These are phyloP conservation scores for Desmodus rotundus DNA, from an alignment of 2,113 vertebrate genomes.

Conservation along the genomic window DNA sequence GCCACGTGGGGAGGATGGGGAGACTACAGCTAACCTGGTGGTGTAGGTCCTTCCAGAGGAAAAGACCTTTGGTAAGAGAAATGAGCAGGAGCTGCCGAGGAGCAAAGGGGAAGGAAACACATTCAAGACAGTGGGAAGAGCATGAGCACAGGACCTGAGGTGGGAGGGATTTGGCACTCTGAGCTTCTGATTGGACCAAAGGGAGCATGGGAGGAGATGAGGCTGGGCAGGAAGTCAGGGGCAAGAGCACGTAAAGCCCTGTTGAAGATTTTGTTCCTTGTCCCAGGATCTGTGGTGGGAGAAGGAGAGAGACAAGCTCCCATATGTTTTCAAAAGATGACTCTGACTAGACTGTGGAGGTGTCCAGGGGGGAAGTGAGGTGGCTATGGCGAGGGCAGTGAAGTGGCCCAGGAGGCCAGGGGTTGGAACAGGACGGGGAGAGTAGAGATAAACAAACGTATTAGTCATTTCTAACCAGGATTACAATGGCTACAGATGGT, in stretches of 20 bases:
- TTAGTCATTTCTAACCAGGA: not conserved
- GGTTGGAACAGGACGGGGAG: not conserved
- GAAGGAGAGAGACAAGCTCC: not conserved
- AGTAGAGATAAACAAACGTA: not conserved
- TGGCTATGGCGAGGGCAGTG: not conserved
- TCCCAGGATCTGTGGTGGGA: not conserved
- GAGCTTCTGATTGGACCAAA: not conserved
- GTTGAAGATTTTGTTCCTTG: not conserved
- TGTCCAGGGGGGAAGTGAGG: not conserved
- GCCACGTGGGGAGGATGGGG: not conserved
- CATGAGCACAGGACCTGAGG: not conserved
- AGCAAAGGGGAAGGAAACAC: not conserved
- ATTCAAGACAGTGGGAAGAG: not conserved
- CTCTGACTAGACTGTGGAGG: not conserved
- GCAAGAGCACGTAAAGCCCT: not conserved
- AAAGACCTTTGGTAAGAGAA: not conserved
- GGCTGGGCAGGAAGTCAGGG: too few relatives aligned
- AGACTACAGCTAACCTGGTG: not conserved
- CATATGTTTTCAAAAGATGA: not conserved
- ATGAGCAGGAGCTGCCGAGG: not conserved
- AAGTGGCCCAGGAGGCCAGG: not conserved
- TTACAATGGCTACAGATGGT: rapidly evolving
- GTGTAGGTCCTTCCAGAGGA: not conserved
- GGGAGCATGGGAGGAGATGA: not conserved
- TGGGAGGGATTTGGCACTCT: not conserved